These are phyloP conservation scores for Arenaria interpres DNA, from an alignment of 2,113 vertebrate species.

Conservation along the genomic window DNA sequence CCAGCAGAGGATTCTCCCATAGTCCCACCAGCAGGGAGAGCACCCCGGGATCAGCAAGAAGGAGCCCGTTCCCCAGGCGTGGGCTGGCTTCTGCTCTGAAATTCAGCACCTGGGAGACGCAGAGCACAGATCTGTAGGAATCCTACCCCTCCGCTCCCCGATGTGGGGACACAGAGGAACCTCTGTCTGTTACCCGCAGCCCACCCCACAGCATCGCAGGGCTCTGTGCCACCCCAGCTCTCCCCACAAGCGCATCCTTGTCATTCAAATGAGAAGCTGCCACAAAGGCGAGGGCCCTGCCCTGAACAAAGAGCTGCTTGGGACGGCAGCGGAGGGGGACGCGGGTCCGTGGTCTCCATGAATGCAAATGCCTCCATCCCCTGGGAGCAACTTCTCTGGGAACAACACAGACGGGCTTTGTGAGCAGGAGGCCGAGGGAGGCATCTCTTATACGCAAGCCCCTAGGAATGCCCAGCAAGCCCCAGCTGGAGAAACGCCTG, in stretches of 20 bases:
- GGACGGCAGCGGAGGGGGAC: neutral
- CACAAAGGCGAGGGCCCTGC: conserved; percentile 6
- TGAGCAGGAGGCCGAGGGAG: neutral
- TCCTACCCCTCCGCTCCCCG: neutral
- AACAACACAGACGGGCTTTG: conserved; percentile 32
- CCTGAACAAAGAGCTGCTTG: conserved; percentile 16
- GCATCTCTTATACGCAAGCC: neutral
- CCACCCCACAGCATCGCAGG: neutral
- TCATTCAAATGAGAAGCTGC: conserved; percentile 43
- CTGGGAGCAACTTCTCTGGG: neutral
- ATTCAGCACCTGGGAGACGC: neutral
- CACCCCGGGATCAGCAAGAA: neutral
- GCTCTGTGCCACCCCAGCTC: neutral
- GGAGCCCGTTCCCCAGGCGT: neutral
- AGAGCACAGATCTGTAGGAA: neutral
- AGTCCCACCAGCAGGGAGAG: neutral
- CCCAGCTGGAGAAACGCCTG: neutral
- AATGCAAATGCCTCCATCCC: conserved; percentile 54
- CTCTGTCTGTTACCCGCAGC: neutral
- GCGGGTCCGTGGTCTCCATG: neutral
- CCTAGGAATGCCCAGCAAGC: conserved; percentile 6
- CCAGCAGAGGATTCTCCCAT: neutral
- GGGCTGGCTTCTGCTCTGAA: neutral
- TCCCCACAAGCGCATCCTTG: neutral
- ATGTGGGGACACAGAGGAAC: neutral